Base-by-base conservation (phyloP, 2,888 invertebrate species). In the Latheticus oryzae region DNA sequence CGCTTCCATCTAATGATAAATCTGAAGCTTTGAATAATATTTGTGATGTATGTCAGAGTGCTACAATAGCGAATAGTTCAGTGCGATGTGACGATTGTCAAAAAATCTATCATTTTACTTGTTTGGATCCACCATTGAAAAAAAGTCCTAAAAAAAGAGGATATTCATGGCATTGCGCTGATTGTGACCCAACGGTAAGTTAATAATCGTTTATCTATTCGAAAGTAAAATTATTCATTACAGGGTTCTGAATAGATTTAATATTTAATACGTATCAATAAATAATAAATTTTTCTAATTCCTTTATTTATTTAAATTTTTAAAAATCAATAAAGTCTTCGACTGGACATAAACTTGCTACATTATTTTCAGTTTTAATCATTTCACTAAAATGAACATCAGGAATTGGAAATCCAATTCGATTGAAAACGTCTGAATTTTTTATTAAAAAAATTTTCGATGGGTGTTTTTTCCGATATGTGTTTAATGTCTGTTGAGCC, bases 131-230 rank as follows among this genome's bases (percentile, higher is more conserved):
- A 40, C 97, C 97, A 7, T 84, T 95, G 7, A 95, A 93, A 79
- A 95, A 95, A 78, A 91, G 94, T 57, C 96, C 96, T 1, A 96
- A 96, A 82, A 89, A 90, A 71, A 87, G 95, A 48, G 95, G 96
- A 19, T 96, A 95, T 76, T 93, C 93, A 7, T 96, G 96, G 96
- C 94, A 93, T 78, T 96, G 96, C 79, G 94, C 93, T 42, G 93
- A 94, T 77, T 96, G 96, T 83, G 95, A 95, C 82, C 92, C 93
- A 57, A 93, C 93, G 70, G 93, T 90, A 58, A 63, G 45, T 24
- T 24, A 19, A 5, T 19, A 5, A 5, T 19, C 5, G 3, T 19
- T 28, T 28, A n/a, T n/a, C n/a, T n/a, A n/a, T n/a, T n/a, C n/a
- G n/a, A n/a, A n/a, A n/a, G n/a, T n/a, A n/a, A n/a, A n/a, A n/a